A percentile compares a stretch with the other conserved stretches of the same genome.
These are phyloP conservation scores for Chrysodeixis includens DNA, from an alignment of 2,888 invertebrate genomes.

Conservation along the genomic window DNA sequence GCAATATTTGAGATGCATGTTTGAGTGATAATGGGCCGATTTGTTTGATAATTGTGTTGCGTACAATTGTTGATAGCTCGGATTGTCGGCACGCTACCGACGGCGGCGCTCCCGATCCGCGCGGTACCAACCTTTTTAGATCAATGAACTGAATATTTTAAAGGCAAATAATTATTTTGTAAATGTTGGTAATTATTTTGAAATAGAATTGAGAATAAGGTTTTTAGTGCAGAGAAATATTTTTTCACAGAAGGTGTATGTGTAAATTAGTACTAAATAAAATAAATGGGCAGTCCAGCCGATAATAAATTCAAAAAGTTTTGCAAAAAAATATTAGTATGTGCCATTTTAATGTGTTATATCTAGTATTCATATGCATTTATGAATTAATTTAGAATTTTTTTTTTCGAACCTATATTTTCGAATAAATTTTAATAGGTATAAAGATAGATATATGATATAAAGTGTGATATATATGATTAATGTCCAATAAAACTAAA, in stretches of 20 bases:
- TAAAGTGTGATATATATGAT: neutral
- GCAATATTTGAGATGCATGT: conserved; percentile 17
- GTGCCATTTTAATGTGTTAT: too few relatives aligned
- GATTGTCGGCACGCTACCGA: conserved; percentile 50
- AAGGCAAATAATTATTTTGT: neutral
- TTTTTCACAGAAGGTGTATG: too few relatives aligned
- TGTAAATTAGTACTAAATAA: too few relatives aligned
- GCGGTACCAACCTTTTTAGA: conserved; percentile 19
- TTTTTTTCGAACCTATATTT: neutral
- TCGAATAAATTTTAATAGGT: neutral
- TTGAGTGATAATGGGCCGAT: conserved; percentile 29
- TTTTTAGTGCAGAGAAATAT: too few relatives aligned
- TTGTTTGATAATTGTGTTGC: conserved; percentile 40
- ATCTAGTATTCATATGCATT: too few relatives aligned
- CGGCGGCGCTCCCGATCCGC: conserved; percentile 26
- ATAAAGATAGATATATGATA: neutral
- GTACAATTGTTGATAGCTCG: conserved; percentile 27
- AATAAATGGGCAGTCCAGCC: too few relatives aligned
- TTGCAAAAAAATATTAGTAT: too few relatives aligned
- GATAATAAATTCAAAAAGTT: too few relatives aligned
- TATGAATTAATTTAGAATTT: too few relatives aligned
- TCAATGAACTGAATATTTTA: conserved; percentile 9
- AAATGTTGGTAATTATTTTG: neutral
- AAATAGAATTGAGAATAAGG: too few relatives aligned
- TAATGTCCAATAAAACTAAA: neutral